Percentiles rank a stretch among this genome's conserved stretches.
Evolutionary conservation across 2,113 vertebrate species (phyloP).

Genomic region (Pardalotus punctatus): DNA sequence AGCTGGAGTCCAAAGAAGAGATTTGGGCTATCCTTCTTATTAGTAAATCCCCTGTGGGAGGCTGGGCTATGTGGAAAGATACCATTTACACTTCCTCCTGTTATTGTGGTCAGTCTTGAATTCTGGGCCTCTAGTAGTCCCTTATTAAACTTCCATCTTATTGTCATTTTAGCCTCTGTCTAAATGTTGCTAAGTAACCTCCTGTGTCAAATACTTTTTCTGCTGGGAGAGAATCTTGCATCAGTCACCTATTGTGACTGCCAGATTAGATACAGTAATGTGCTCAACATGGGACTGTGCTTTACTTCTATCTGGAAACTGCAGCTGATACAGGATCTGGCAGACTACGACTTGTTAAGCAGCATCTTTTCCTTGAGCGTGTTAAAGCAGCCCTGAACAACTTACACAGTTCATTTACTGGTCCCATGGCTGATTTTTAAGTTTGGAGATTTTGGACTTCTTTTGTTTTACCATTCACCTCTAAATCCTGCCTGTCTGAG

Average conservation of each 20-base stretch:
- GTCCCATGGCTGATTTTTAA: neutral
- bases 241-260: conserved; percentile 57
- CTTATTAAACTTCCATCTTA: conserved; percentile 28
- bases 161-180: conserved; percentile 21
- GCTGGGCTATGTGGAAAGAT: neutral
- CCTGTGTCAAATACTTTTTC: conserved; percentile 61
- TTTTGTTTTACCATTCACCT: neutral
- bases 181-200: conserved; percentile 70
- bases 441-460: neutral
- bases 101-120: neutral
- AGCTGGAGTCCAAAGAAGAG: neutral
- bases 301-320: conserved; percentile 51
- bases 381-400: neutral
- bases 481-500: neutral
- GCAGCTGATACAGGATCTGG: conserved; percentile 39
- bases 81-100: neutral
- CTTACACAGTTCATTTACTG: neutral
- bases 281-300: conserved; percentile 38
- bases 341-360: conserved; percentile 24
- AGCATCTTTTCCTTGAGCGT: neutral
- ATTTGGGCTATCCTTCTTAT: neutral
- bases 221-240: conserved; percentile 29
- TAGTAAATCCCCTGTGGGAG: neutral
- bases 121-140: neutral
- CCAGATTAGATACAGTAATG: conserved; percentile 51